A percentile compares a stretch with the other conserved stretches of the same genome.
phyloP scores from a whole-genome alignment of 2,888 invertebrate genomes.

The Nineta flava region DNA sequence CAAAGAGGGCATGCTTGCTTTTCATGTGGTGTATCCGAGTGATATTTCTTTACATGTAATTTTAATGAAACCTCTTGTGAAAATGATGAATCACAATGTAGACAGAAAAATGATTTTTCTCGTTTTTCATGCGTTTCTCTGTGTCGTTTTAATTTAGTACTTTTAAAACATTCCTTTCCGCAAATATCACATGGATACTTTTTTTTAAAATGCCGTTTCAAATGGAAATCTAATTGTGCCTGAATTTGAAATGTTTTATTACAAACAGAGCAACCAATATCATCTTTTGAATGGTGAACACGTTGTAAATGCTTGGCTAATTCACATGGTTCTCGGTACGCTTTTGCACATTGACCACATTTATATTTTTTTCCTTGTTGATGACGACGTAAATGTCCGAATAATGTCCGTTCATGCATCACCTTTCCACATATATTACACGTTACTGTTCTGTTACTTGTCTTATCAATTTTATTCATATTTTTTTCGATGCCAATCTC shows the following conservation, averaged over 20 bases:
- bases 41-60: background rate
- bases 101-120: background rate
- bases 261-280: background rate
- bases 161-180: background rate
- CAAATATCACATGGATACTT: background rate
- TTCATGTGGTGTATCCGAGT: background rate
- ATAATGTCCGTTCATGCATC: background rate
- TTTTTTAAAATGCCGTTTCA: background rate
- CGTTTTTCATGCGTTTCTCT: background rate
- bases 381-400: background rate
- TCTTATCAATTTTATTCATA: background rate
- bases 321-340: background rate
- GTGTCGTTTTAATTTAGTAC: background rate
- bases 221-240: background rate
- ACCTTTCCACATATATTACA: background rate
- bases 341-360: background rate
- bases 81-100: background rate
- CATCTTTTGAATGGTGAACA: background rate
- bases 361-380: background rate
- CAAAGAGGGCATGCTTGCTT: background rate
- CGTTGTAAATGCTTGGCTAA: background rate
- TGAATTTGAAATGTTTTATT: background rate
- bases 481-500: background rate
- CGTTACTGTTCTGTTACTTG: background rate
- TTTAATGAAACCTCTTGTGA: background rate